phyloP scores from a whole-genome alignment of 2,113 vertebrate genomes.

The Smithornis capensis region DNA sequence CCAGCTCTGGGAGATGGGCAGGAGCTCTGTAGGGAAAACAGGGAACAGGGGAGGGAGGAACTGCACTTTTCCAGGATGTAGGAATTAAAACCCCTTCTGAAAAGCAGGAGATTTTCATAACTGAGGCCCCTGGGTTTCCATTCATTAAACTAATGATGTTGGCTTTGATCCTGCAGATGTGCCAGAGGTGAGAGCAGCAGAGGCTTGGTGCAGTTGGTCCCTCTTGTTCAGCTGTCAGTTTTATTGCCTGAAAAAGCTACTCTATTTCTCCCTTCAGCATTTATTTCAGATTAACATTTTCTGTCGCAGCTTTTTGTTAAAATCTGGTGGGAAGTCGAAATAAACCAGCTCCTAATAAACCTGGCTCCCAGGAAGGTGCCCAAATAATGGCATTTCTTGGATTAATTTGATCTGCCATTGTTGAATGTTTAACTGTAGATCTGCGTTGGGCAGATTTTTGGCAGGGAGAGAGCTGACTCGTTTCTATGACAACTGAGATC shows the following conservation, averaged over 20 bases:
- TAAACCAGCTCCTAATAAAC: neutral
- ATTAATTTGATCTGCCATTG: neutral
- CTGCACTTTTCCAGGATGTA: fast-evolving
- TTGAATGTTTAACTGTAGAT: neutral
- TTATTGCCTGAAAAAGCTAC: neutral
- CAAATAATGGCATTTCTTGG: neutral
- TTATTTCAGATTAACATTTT: neutral
- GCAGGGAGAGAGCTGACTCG: neutral
- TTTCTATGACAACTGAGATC: conserved; percentile 49
- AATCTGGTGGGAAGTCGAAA: neutral
- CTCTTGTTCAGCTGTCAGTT: neutral
- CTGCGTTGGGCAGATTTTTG: neutral
- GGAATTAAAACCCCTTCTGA: neutral
- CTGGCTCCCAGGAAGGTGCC: neutral
- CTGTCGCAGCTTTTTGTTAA: neutral
- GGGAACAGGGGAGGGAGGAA: neutral
- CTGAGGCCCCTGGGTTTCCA: neutral
- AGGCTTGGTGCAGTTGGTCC: neutral
- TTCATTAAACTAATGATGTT: neutral
- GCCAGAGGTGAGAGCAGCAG: neutral
- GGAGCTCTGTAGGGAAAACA: neutral
- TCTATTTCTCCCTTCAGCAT: neutral
- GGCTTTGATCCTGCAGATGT: neutral
- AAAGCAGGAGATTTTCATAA: neutral
- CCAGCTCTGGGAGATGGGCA: neutral